A percentile compares a stretch with the other conserved stretches of the same genome.
Conservation (phyloP, 2,113 vertebrate species). For the Nanorana parkeri region DNA sequence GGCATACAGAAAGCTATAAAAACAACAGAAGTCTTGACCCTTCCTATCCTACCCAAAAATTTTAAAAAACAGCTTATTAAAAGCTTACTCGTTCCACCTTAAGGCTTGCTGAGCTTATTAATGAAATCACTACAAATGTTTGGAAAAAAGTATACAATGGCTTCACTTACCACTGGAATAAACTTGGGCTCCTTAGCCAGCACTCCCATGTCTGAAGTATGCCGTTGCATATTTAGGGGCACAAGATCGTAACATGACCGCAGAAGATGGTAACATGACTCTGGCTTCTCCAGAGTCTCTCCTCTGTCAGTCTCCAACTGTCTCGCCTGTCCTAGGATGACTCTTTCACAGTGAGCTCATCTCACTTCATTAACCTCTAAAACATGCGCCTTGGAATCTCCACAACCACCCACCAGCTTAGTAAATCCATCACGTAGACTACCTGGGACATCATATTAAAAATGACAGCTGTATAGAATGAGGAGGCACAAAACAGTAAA, state of each 20-base stretch:
- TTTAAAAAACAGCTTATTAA: no score
- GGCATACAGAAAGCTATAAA: no score
- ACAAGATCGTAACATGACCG: constrained; percentile 3
- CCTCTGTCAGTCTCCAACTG: neutral
- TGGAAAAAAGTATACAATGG: no score
- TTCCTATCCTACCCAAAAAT: no score
- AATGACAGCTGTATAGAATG: neutral
- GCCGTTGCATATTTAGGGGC: neutral
- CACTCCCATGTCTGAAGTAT: neutral
- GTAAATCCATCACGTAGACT: neutral
- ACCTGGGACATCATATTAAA: neutral
- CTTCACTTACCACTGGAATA: no score
- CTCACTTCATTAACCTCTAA: neutral
- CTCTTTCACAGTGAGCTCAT: constrained; percentile 1
- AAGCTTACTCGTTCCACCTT: no score
- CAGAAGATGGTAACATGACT: neutral
- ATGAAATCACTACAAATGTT: no score
- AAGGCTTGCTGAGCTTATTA: no score
- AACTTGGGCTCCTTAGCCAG: neutral
- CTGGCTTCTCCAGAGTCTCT: neutral
- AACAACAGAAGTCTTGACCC: no score
- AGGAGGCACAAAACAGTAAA: no score
- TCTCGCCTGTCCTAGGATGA: constrained; percentile 17
- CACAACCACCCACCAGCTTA: neutral
- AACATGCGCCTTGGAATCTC: constrained; percentile 1